Percentiles rank a stretch among this genome's conserved stretches.
Evolutionary conservation across 2,113 vertebrate species (phyloP).

Genomic region (Pterocles orientalis): DNA sequence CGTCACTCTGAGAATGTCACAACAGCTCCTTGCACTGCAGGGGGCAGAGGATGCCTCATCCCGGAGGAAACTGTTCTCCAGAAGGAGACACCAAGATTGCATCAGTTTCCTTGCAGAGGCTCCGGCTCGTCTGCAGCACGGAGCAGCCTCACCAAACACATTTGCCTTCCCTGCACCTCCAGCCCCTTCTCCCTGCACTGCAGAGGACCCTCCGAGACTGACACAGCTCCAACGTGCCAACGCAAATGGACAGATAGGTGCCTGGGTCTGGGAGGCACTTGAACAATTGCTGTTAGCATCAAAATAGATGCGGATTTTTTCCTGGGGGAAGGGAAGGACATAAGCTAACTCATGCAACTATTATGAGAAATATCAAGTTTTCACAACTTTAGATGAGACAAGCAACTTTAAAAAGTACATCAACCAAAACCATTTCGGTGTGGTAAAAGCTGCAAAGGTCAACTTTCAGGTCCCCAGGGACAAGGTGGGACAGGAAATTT

Average conservation of each 20-base stretch:
- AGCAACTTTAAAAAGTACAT: neutral
- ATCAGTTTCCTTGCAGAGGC: neutral
- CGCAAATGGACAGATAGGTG: neutral
- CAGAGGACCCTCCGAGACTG: rapidly evolving
- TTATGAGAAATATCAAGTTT: neutral
- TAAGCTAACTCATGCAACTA: neutral
- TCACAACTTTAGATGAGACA: neutral
- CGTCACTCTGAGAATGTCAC: neutral
- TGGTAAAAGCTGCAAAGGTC: neutral
- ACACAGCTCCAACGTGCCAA: neutral
- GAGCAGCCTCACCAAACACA: neutral
- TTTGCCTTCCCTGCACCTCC: neutral
- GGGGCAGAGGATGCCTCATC: neutral
- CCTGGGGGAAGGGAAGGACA: neutral
- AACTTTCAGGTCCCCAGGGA: neutral
- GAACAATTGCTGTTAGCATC: neutral
- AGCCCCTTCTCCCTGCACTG: neutral
- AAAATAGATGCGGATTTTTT: neutral
- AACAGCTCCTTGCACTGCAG: neutral
- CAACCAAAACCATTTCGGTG: neutral
- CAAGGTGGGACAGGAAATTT: neutral
- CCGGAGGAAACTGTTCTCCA: neutral
- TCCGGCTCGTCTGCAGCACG: neutral
- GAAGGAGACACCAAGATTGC: neutral
- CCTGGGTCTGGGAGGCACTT: neutral